A percentile compares a stretch with the other conserved stretches of the same genome.
These are phyloP conservation scores for Cosmia trapezina DNA, from an alignment of 2,888 invertebrate genomes.

Conservation along the genomic window DNA sequence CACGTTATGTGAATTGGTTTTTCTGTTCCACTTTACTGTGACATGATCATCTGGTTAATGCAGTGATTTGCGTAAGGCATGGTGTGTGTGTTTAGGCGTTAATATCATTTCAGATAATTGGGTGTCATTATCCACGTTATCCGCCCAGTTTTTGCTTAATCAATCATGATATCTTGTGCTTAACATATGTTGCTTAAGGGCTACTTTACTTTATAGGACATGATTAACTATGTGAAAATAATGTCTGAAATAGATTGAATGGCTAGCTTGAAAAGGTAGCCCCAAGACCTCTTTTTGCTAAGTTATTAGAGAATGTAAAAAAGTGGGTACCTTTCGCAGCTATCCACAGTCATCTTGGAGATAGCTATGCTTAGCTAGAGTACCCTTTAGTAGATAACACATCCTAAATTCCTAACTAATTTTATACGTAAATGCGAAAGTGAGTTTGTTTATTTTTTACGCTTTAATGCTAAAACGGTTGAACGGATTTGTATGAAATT, in stretches of 20 bases:
- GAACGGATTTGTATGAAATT: no score
- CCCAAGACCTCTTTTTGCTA: background rate
- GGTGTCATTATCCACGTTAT: slow-evolving; percentile 56
- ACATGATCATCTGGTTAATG: slow-evolving; percentile 50
- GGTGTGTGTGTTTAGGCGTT: slow-evolving; percentile 63
- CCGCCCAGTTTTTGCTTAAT: slow-evolving; percentile 58
- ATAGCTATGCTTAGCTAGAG: background rate
- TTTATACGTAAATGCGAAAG: no score
- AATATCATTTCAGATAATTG: slow-evolving; percentile 62
- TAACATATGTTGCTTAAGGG: slow-evolving; percentile 44
- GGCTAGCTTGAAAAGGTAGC: slow-evolving; percentile 4
- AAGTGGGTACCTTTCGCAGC: background rate
- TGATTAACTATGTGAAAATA: slow-evolving; percentile 34
- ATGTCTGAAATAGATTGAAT: slow-evolving; percentile 28
- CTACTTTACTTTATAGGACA: slow-evolving; percentile 18
- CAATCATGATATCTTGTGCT: slow-evolving; percentile 48
- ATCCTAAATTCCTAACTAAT: no score
- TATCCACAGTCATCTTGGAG: background rate
- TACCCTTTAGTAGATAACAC: background rate
- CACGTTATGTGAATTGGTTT: background rate
- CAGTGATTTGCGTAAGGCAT: slow-evolving; percentile 63
- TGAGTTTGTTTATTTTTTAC: no score
- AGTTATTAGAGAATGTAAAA: slow-evolving; percentile 13
- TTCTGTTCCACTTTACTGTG: slow-evolving; percentile 3
- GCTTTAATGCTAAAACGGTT: no score